Conservation (phyloP, 2,888 invertebrate genomes). For the Philereme transversata region DNA sequence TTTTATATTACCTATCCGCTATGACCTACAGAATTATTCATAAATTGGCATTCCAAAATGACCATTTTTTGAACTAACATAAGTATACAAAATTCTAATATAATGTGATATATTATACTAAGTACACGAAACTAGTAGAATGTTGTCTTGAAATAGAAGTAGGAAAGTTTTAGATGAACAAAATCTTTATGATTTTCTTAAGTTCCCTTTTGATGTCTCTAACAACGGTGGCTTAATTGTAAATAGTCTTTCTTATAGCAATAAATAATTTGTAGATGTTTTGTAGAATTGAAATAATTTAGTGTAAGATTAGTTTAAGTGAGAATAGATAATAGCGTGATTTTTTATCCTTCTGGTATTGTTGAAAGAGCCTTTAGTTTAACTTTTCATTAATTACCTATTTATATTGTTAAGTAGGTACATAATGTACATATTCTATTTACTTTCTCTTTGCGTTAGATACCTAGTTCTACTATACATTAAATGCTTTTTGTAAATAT, state of each 20-base stretch:
- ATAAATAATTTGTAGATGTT: slow-evolving; percentile 64
- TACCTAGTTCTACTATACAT: slow-evolving; percentile 46
- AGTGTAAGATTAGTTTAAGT: slow-evolving; percentile 43
- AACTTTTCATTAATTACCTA: slow-evolving; percentile 23
- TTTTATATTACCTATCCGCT: slow-evolving; percentile 11
- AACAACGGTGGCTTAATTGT: slow-evolving; percentile 57
- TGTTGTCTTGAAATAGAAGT: slow-evolving; percentile 55
- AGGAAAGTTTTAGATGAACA: slow-evolving; percentile 38
- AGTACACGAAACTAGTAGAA: slow-evolving; percentile 59
- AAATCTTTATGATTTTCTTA: slow-evolving; percentile 51
- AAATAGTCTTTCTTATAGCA: slow-evolving; percentile 67
- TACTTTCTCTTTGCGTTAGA: slow-evolving; percentile 33
- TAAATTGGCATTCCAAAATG: slow-evolving; percentile 17
- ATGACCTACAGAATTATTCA: slow-evolving; percentile 3
- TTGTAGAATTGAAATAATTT: slow-evolving; percentile 49
- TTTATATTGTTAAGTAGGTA: slow-evolving; percentile 32
- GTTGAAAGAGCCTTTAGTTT: slow-evolving; percentile 25
- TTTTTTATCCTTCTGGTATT: slow-evolving; percentile 23
- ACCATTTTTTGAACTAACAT: slow-evolving; percentile 32
- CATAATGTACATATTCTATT: too few species aligned
- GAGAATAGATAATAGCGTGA: slow-evolving; percentile 22
- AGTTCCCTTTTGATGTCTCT: slow-evolving; percentile 69
- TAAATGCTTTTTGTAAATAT: slow-evolving; percentile 78
- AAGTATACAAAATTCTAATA: slow-evolving; percentile 78
- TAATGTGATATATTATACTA: slow-evolving; percentile 78